Percentiles rank a stretch among this genome's conserved stretches.
phyloP scores from a whole-genome alignment of 2,888 invertebrate species.

The Candidula unifasciata region DNA sequence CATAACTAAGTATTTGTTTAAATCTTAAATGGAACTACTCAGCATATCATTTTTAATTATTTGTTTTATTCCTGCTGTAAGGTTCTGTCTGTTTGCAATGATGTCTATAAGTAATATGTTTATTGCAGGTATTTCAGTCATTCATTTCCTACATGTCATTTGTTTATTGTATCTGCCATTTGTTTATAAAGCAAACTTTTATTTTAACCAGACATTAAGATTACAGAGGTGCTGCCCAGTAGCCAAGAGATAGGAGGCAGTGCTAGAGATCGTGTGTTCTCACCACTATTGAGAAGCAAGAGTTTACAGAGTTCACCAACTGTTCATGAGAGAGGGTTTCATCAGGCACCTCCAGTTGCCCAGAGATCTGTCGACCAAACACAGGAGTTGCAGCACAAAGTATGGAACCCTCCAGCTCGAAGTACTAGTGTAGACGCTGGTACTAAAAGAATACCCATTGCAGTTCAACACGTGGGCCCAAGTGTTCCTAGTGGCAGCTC shows the following conservation, averaged over 20 bases:
- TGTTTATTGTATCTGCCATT: neutral
- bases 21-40: too few species aligned
- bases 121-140: too few species aligned
- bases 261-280: neutral
- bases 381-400: neutral
- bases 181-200: neutral
- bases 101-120: too few species aligned
- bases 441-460: conserved; percentile 32
- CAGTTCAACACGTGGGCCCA: conserved; percentile 35
- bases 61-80: too few species aligned
- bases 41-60: too few species aligned
- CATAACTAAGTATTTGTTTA: too few species aligned
- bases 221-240: conserved; percentile 15
- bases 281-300: conserved; percentile 31
- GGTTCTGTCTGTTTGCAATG: too few species aligned
- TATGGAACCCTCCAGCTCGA: conserved; percentile 41
- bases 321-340: conserved; percentile 29
- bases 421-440: conserved; percentile 55
- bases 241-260: conserved; percentile 2
- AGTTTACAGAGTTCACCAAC: conserved; percentile 44
- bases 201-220: conserved; percentile 33
- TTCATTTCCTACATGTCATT: neutral
- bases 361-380: neutral
- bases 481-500: conserved; percentile 20
- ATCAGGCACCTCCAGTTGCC: neutral